phyloP scores from a whole-genome alignment of 2,113 vertebrate species.

The Platichthys stellatus region DNA sequence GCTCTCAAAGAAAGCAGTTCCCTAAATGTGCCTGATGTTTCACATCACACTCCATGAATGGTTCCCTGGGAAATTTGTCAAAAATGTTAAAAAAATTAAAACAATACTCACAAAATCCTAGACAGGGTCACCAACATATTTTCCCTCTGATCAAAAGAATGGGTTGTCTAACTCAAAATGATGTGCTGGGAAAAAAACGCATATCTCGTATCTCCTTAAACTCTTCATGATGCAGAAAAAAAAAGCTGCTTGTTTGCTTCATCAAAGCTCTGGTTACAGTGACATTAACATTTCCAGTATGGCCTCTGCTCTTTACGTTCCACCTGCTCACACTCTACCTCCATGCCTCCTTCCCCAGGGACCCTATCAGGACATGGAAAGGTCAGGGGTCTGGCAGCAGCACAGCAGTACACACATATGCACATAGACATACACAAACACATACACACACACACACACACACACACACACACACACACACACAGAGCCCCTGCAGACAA shows the following conservation, averaged over 20 bases:
- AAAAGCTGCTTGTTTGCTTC: slow-evolving; percentile 41
- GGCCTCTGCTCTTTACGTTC: slow-evolving; percentile 3
- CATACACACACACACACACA: slow-evolving; percentile 33
- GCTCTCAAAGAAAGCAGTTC: neutral
- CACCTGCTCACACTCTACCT: slow-evolving; percentile 19
- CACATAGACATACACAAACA: slow-evolving; percentile 28
- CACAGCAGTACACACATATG: slow-evolving; percentile 37
- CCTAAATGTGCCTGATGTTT: neutral
- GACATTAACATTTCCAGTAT: slow-evolving; percentile 54
- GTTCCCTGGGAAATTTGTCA: neutral
- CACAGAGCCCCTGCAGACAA: slow-evolving; percentile 56
- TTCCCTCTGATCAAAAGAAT: no score
- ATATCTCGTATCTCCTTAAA: no score
- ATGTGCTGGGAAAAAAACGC: no score
- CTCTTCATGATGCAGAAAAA: no score
- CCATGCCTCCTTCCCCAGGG: slow-evolving; percentile 62
- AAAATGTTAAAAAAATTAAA: neutral
- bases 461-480: slow-evolving; percentile 46
- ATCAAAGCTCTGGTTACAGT: slow-evolving; percentile 21
- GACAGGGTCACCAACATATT: no score
- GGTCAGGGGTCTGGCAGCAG: slow-evolving; percentile 77
- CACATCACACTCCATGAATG: no score
- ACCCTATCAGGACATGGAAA: slow-evolving; percentile 80
- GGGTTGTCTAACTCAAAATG: no score
- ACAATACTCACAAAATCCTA: no score